A percentile compares a stretch with the other conserved stretches of the same genome.
Evolutionary conservation across 2,888 invertebrate species (phyloP).

Genomic region (Epinotia ramella): DNA sequence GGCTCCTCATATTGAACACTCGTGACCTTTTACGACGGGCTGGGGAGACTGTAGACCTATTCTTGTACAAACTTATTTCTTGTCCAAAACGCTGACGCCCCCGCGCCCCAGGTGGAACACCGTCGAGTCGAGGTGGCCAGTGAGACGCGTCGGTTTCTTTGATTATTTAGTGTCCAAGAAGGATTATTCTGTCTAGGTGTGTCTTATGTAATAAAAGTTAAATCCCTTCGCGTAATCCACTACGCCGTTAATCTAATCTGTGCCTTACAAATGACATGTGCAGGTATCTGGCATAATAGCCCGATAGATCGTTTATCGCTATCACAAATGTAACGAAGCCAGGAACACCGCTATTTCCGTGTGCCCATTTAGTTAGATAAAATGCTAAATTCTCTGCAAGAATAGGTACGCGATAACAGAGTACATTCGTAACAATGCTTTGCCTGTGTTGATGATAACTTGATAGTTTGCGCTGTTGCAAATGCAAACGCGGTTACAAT

Average conservation of each 20-base stretch:
- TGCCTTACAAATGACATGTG: constrained; percentile 56
- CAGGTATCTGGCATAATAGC: constrained; percentile 10
- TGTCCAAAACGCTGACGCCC: not conserved
- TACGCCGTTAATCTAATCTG: constrained; percentile 67
- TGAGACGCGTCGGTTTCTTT: not conserved
- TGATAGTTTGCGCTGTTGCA: not conserved
- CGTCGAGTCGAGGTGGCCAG: not conserved
- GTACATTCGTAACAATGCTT: constrained; percentile 10
- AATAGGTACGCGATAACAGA: constrained; percentile 2
- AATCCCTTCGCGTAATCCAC: constrained; percentile 39
- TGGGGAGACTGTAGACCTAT: too few species aligned
- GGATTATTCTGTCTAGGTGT: not conserved
- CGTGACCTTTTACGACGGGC: too few species aligned
- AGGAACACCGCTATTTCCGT: constrained; percentile 35
- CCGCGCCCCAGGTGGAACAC: not conserved
- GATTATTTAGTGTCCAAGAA: not conserved
- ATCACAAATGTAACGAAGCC: constrained; percentile 36
- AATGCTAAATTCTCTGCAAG: constrained; percentile 17
- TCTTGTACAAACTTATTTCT: not conserved
- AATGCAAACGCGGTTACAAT: not conserved
- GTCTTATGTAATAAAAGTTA: not conserved
- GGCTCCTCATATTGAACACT: too few species aligned
- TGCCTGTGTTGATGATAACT: not conserved
- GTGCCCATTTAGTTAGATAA: constrained; percentile 39
- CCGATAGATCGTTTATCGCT: constrained; percentile 31